These are phyloP conservation scores for Tympanuchus pallidicinctus DNA, from an alignment of 2,113 vertebrate species.

Conservation along the genomic window DNA sequence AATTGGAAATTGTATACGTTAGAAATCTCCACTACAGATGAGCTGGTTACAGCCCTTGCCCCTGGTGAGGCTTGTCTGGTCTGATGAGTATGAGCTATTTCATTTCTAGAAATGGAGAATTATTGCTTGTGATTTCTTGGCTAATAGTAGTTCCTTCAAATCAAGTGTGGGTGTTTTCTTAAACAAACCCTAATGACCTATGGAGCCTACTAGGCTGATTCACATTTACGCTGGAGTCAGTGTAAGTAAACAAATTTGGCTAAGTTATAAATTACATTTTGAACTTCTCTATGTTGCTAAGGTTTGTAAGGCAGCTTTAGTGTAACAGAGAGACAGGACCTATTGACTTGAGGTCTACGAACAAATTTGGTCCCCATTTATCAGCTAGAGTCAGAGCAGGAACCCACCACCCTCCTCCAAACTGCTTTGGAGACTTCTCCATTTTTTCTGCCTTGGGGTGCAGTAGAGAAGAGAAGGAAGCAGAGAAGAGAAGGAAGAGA, in stretches of 20 bases:
- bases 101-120: neutral
- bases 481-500: accelerated
- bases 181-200: neutral
- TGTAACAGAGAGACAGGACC: neutral
- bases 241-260: neutral
- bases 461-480: neutral
- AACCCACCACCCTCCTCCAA: neutral
- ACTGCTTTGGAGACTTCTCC: neutral
- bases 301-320: neutral
- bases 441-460: neutral
- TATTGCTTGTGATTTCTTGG: slow-evolving; percentile 14
- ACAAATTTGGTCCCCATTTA: neutral
- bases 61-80: neutral
- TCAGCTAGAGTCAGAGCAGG: neutral
- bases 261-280: neutral
- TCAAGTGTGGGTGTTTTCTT: neutral
- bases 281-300: neutral
- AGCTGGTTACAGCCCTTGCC: neutral
- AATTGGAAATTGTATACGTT: neutral
- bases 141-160: neutral
- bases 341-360: neutral
- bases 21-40: slow-evolving; percentile 18
- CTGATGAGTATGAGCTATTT: slow-evolving; percentile 46
- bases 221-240: neutral
- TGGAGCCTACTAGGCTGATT: neutral